These are phyloP conservation scores for Volucella bombylans DNA, from an alignment of 2,888 invertebrate genomes.

Conservation along the genomic window DNA sequence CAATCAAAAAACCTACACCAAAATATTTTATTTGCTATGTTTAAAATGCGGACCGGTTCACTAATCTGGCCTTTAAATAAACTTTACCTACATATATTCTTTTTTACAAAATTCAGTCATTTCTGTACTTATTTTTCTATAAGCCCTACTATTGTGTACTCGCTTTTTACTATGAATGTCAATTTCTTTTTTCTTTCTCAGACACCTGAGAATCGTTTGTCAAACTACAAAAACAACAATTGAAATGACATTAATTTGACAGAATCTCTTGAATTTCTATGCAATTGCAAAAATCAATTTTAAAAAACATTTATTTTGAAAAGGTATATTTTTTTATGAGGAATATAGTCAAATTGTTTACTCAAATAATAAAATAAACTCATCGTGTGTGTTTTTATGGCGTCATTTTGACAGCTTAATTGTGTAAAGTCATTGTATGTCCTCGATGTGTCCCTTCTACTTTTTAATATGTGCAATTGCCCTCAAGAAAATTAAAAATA, in stretches of 20 bases:
- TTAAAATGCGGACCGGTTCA: too few species aligned
- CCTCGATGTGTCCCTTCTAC: slow-evolving; percentile 42
- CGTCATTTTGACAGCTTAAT: background rate
- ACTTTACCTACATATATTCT: too few species aligned
- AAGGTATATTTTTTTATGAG: slow-evolving; percentile 37
- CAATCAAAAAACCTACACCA: too few species aligned
- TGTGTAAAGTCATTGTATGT: slow-evolving; percentile 34
- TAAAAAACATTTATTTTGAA: slow-evolving; percentile 50
- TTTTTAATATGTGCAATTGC: slow-evolving; percentile 33
- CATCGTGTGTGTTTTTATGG: background rate
- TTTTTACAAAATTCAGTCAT: too few species aligned
- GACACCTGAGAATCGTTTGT: background rate
- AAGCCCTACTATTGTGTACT: too few species aligned
- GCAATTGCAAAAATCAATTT: slow-evolving; percentile 67
- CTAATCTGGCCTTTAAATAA: too few species aligned
- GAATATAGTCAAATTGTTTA: background rate
- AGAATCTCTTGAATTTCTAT: slow-evolving; percentile 54
- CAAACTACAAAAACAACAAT: slow-evolving; percentile 55
- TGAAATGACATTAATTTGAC: slow-evolving; percentile 52
- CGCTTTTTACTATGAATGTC: too few species aligned
- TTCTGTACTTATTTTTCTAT: too few species aligned
- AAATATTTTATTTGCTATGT: too few species aligned
- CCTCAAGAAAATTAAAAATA: slow-evolving; percentile 4
- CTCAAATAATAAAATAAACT: background rate
- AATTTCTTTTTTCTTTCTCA: background rate